Base-by-base conservation (phyloP, 2,888 invertebrate genomes). In the Cylloceria caligata region DNA sequence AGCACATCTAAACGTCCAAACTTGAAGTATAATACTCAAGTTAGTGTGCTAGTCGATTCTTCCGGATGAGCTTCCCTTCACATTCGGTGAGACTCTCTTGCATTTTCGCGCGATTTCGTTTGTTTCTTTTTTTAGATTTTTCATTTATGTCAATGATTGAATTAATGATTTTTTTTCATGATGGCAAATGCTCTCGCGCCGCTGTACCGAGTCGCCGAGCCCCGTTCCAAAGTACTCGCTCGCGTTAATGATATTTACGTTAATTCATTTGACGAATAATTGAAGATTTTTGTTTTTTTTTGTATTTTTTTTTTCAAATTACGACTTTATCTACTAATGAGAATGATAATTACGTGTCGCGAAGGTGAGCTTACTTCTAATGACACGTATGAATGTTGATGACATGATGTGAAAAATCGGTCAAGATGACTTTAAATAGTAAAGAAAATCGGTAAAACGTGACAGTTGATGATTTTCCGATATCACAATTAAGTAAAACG, bases 1-100 rank as follows among this genome's bases (percentile, higher is more conserved):
- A 93, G 92, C 91, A 93, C 92, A 93, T 92, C 92, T 93, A 92
- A 93, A 93, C 93, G 92, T 91, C 92, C 90, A 93, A 91, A 91
- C 92, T 93, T 91, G 91, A 92, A 93, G 91, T 92, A 65, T 92
- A 91, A 92, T 92, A 92, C 92, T 92, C 92, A 92, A 92, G 91
- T 91, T 89, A 89, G 88, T 89, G 90, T 89, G 89, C 89, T 90
- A 90, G 90, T 91, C 65, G 80, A 89, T 74, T 67, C 67, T 71
- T 77, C 55, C 74, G 68, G 76, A 71, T 76, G 80, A 81, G 73
- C 55, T 83, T 77, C 55, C 77, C 60, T 65, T 82, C 52, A 67
- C 47, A 72, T 81, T 80, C 45, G 77, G 45, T 77, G 81, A 82
- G 74, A 71, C 75, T 81, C 71, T 86, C 83, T 85, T 83, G 71